Percentiles rank a stretch among this genome's conserved stretches.
phyloP scores from a whole-genome alignment of 1,140 invertebrate genomes.

The Brachystomella parvula region DNA sequence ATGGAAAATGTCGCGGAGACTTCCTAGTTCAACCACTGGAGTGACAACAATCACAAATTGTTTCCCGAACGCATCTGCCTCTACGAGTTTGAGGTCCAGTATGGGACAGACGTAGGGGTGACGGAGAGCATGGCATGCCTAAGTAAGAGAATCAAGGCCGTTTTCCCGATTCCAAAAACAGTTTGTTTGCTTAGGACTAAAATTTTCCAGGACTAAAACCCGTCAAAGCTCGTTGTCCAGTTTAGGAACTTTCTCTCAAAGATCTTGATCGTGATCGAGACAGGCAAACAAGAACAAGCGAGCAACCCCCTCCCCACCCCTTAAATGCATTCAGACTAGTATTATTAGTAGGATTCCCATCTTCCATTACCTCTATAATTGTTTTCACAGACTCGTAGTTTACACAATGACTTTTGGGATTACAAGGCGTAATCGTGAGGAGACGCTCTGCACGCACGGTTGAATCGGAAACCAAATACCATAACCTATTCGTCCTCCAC shows the following conservation, averaged over 20 bases:
- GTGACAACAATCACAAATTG: constrained; percentile 62
- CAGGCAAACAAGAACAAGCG: not conserved
- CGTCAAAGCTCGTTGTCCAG: not conserved
- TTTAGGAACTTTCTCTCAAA: not conserved
- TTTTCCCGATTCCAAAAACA: no score
- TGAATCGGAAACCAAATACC: constrained; percentile 76
- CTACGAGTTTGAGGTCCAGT: constrained; percentile 63
- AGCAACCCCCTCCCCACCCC: not conserved
- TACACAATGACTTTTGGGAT: constrained; percentile 15
- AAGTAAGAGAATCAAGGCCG: constrained; percentile 36
- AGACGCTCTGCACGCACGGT: constrained; percentile 72
- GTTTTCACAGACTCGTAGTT: constrained; percentile 19
- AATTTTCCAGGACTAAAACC: not conserved
- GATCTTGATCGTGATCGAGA: not conserved
- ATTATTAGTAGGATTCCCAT: not conserved
- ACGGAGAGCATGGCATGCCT: constrained; percentile 73
- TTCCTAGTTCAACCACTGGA: constrained; percentile 72
- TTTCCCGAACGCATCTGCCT: constrained; percentile 41
- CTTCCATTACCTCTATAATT: not conserved
- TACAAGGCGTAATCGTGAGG: constrained; percentile 61
- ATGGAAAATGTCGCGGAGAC: constrained; percentile 80
- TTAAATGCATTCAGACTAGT: constrained; percentile 18
- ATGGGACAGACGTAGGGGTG: constrained; percentile 87
- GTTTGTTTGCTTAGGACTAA: not conserved
- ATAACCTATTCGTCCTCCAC: constrained; percentile 73